phyloP scores from a whole-genome alignment of 2,888 invertebrate species.

The Drepanosiphum platanoidis region DNA sequence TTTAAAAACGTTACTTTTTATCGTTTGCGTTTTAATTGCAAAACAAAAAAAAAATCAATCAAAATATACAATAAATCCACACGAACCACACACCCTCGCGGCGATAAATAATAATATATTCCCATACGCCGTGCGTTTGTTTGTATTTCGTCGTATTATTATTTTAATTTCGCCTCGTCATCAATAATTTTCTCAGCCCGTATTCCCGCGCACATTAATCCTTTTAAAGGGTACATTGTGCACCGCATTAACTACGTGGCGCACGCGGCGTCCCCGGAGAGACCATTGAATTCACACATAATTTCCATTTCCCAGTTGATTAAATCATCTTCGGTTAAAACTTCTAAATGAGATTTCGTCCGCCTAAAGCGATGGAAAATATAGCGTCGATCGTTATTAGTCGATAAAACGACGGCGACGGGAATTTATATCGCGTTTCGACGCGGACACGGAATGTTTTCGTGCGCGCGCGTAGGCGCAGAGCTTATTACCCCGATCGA shows the following conservation, averaged over 20 bases:
- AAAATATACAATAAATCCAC: too few relatives aligned
- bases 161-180: neutral
- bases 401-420: neutral
- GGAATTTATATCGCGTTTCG: too few relatives aligned
- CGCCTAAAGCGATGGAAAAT: neutral
- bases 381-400: neutral
- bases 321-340: neutral
- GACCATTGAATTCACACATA: neutral
- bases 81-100: too few relatives aligned
- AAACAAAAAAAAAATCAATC: too few relatives aligned
- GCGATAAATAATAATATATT: too few relatives aligned
- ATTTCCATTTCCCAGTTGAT: neutral
- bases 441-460: too few relatives aligned
- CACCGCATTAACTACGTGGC: neutral
- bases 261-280: neutral
- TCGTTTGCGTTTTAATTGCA: too few relatives aligned
- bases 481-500: too few relatives aligned
- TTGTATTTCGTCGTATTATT: too few relatives aligned
- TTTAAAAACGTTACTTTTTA: too few relatives aligned
- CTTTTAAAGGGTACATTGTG: neutral
- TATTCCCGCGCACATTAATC: neutral
- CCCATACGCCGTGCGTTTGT: too few relatives aligned
- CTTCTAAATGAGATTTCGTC: slow-evolving; percentile 1
- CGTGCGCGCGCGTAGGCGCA: too few relatives aligned
- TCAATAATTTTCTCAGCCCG: neutral